Conservation (phyloP, 2,113 vertebrate genomes). For the Panthera uncia region DNA sequence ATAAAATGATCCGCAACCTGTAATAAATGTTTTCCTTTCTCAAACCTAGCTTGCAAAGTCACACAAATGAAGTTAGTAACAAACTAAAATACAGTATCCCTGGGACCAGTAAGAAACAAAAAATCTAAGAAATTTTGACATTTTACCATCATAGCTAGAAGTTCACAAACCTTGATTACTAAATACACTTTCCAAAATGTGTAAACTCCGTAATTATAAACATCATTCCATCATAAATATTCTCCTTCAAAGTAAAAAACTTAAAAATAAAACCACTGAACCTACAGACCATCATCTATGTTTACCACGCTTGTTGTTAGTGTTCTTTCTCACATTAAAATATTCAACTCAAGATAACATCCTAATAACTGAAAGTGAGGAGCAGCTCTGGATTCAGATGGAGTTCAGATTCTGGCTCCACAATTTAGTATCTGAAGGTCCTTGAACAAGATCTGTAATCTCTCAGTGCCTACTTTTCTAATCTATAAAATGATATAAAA, state of each 20-base stretch:
- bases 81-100: not conserved
- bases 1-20: not conserved
- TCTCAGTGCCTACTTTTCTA: conserved; percentile 25
- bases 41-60: not conserved
- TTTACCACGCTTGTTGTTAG: not conserved
- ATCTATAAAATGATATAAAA: conserved; percentile 24
- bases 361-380: not conserved
- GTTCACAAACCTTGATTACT: not conserved
- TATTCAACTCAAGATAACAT: conserved; percentile 3
- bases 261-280: not conserved
- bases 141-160: conserved; percentile 8
- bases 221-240: conserved; percentile 11
- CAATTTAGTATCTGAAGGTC: not conserved
- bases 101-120: not conserved
- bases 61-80: not conserved
- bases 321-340: not conserved
- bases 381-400: not conserved
- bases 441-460: not conserved
- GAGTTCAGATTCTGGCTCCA: conserved; percentile 6
- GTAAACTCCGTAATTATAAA: not conserved
- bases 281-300: not conserved
- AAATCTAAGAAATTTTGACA: conserved; percentile 35
- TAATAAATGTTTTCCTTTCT: conserved; percentile 11
- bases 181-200: conserved; percentile 5
- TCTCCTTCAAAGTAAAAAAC: conserved; percentile 34